Base-by-base conservation (phyloP, 1,140 invertebrate species). In the Sinella curviseta region DNA sequence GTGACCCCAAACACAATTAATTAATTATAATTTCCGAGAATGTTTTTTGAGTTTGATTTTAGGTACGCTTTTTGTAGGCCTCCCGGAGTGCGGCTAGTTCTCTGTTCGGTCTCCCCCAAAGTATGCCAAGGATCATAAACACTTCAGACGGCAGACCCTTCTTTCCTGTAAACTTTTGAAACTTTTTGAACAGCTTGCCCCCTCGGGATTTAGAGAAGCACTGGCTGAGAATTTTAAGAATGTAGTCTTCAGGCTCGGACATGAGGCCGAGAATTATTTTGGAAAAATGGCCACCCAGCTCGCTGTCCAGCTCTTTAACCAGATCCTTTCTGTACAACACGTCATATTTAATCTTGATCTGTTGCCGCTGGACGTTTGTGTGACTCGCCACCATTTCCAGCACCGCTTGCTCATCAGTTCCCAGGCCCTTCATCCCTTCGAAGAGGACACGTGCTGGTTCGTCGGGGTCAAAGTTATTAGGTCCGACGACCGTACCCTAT, bases 281-380 rank as follows among this genome's bases (percentile, higher is more conserved):
- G 87, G 96, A 94, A 80, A 97, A 93, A 87, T 95, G 94, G 1
- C 95, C 95, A 48, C 92, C 91, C 36, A 97, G 87, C 87, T 97
- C 95, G 81, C 92, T 93, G 86, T 95, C 96, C 76, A 98, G 86
- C 83, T 97, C 94, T 48, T 48, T 48, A 12, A 48, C 39, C 8
- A 48, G 39, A 48, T 48, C 92, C 87, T 92, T 90, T 77, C 93
- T 93, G 87, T 92, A 94, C 86, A 93, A 92, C 31, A 89, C 88
- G 73, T 92, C 91, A 85, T 93, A 95, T 0, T 88, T 88, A 28
- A 89, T 85, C 1, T 89, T 86, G 39, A 95, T 93, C 76, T 92
- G 87, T 83, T 91, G 91, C 4, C 94, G 87, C 85, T 94, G 93
- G 0, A 83, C 84, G 84, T 91, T 92, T 33, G 90, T 90, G 35